Evolutionary conservation across 2,797 vertebrate genomes (phyloP), one percentile per base, ranked within the genome.

Genomic region (Dallia pectoralis): DNA sequence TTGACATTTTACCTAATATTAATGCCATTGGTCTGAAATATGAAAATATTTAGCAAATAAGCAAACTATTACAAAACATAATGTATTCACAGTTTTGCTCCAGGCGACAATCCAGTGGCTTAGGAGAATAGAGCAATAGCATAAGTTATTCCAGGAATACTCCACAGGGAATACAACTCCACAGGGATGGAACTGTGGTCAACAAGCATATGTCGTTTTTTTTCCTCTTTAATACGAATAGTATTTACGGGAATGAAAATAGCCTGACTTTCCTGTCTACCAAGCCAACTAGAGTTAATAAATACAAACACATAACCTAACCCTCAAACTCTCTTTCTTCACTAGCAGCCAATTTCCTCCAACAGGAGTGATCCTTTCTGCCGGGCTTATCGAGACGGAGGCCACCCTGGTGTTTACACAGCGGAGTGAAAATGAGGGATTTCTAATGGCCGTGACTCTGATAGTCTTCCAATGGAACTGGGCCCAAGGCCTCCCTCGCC

Each of bases 401-500:
- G 69, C 86, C 82, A 75, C 68, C 0, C 74, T 76, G 81, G 81
- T 80, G 76, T 86, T 90, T 85, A 81, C 82, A 84, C 81, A 78
- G 73, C 62, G 64, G 61, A 72, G 84, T 53, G 77, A 85, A 83
- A 89, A 86, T 85, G 88, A 91, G 81, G 86, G 87, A 89, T 91
- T 90, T 89, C 85, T 89, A 91, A 88, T 85, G 87, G 88, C 76
- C 89, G 79, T 74, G 79, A 78, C 80, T 86, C 82, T 84, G 87
- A 82, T 86, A 82, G 84, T 82, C 84, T 87, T 88, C 82, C 79
- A 82, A 78, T 71, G 71, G 76, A 82, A 77, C 73, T 69, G 78
- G 74, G 87, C 86, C 86, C 83, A 85, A 85, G 88, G 87, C 85
- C 84, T 84, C 67, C 49, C 53, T 56, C 36, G 83, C 85, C 89